Conservation (phyloP, 2,113 vertebrate species). For the Nothocercus nigrocapillus region DNA sequence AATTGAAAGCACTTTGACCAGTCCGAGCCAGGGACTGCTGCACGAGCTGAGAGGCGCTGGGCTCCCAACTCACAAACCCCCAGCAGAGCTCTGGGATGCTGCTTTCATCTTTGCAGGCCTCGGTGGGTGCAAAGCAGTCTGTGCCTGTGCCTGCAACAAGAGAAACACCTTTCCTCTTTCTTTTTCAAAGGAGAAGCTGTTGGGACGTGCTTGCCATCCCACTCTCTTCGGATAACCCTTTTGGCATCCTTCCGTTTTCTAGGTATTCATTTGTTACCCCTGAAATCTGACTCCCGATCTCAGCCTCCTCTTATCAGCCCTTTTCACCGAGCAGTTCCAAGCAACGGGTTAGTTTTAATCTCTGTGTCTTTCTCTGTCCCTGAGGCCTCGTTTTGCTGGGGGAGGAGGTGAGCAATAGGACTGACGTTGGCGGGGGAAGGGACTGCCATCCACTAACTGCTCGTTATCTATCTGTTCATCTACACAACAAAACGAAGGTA, state of each 20-base stretch:
- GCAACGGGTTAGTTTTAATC: slow-evolving; percentile 46
- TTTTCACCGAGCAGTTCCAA: slow-evolving; percentile 36
- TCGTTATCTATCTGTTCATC: slow-evolving; percentile 57
- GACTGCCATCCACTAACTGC: slow-evolving; percentile 47
- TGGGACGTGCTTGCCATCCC: slow-evolving; percentile 39
- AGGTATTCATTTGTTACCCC: slow-evolving; percentile 48
- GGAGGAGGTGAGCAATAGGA: slow-evolving; percentile 50
- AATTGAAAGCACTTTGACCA: slow-evolving; percentile 31
- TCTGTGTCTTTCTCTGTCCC: slow-evolving; percentile 31
- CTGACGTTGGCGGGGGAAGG: slow-evolving; percentile 3
- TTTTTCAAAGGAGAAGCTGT: not conserved
- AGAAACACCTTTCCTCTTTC: not conserved
- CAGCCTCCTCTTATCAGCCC: slow-evolving; percentile 41
- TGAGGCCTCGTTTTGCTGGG: slow-evolving; percentile 7
- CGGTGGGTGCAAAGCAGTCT: not conserved
- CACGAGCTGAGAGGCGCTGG: not conserved
- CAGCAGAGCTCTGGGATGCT: not conserved
- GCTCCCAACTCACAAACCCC: not conserved
- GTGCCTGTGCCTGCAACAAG: not conserved
- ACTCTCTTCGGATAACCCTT: slow-evolving; percentile 24
- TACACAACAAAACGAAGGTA: slow-evolving; percentile 43
- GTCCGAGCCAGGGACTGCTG: slow-evolving; percentile 1
- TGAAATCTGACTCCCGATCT: slow-evolving; percentile 64
- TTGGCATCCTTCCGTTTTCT: slow-evolving; percentile 49
- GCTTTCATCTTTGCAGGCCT: not conserved